Percentiles rank a stretch among this genome's conserved stretches.
phyloP scores from a whole-genome alignment of 2,797 vertebrate species.

The Iguana delicatissima region DNA sequence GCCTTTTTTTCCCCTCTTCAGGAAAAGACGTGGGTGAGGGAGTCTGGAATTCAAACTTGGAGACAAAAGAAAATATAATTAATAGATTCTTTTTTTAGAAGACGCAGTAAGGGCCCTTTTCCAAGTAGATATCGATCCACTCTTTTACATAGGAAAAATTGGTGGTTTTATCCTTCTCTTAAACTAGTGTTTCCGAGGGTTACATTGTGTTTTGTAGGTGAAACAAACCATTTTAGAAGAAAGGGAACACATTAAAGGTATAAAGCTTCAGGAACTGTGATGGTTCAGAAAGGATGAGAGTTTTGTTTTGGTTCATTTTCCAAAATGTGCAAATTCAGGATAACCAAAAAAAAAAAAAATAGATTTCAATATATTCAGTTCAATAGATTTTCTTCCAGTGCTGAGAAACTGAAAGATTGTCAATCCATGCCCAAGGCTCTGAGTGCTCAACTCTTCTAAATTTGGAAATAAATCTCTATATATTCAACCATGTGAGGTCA shows the following conservation, averaged over 20 bases:
- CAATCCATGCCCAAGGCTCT: too few species aligned
- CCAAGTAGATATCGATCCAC: slow-evolving; percentile 1
- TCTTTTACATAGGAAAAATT: slow-evolving; percentile 51
- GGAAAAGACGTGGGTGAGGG: slow-evolving; percentile 24
- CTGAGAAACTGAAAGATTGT: too few species aligned
- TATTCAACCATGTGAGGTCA: neutral
- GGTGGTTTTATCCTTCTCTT: slow-evolving; percentile 34
- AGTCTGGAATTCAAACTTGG: slow-evolving; percentile 32
- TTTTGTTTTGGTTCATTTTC: too few species aligned
- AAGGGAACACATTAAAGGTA: slow-evolving; percentile 45
- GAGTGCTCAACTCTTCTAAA: neutral
- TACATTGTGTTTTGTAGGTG: slow-evolving; percentile 46
- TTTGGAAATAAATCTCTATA: neutral
- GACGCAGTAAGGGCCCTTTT: slow-evolving; percentile 20
- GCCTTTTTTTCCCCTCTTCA: neutral
- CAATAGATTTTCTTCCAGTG: too few species aligned
- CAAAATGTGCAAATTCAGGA: neutral
- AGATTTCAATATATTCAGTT: too few species aligned
- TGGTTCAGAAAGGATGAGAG: too few species aligned
- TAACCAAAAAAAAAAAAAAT: neutral
- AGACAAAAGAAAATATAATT: slow-evolving; percentile 51
- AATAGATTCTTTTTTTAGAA: slow-evolving; percentile 34
- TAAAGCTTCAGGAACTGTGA: neutral
- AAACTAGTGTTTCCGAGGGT: slow-evolving; percentile 49
- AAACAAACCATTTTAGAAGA: slow-evolving; percentile 34